Evolutionary conservation across 2,888 invertebrate genomes (phyloP), one percentile per base, ranked within the genome.

Genomic region (Cephus rjabovi): DNA sequence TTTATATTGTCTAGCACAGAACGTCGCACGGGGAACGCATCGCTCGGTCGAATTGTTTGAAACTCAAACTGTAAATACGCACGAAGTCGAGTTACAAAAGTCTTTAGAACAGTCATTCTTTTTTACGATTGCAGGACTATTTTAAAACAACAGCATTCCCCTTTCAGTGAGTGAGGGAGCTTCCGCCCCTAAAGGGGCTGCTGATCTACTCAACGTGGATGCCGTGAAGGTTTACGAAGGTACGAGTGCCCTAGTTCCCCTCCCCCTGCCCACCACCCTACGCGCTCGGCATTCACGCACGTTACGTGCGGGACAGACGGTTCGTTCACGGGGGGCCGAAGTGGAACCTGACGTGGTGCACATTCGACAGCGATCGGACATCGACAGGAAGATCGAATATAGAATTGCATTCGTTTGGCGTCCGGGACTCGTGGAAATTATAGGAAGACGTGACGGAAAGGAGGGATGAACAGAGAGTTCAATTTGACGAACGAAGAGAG

Each of bases 71-170:
- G 78, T 78, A 78, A 78, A 78, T 78, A 78, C 78, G 33, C 76
- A 75, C 69, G 34, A 75, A 75, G 76, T 76, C 71, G 76, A 75
- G 75, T 78, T 78, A 78, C 78, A 78, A 78, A 78, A 78, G 78
- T 76, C 78, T 78, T 71, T 69, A 69, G 73, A 75, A 73, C 77
- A 81, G 86, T 85, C 88, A 88, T 87, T 89, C 88, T 89, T 88
- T 89, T 89, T 89, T 87, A 89, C 88, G 87, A 87, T 85, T 85
- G 82, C 83, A 84, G 86, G 86, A 87, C 89, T 89, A 89, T 89
- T 89, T 89, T 89, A 89, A 89, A 89, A 89, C 87, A 88, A 89
- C 88, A 87, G 83, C 82, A 81, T 81, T 82, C 82, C 82, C 82
- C 81, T 82, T 82, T 83, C 78, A 80, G 77, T 79, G 80, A 80